A percentile compares a stretch with the other conserved stretches of the same genome.
phyloP scores from a whole-genome alignment of 2,888 invertebrate species.

The Lumbricus terrestris region DNA sequence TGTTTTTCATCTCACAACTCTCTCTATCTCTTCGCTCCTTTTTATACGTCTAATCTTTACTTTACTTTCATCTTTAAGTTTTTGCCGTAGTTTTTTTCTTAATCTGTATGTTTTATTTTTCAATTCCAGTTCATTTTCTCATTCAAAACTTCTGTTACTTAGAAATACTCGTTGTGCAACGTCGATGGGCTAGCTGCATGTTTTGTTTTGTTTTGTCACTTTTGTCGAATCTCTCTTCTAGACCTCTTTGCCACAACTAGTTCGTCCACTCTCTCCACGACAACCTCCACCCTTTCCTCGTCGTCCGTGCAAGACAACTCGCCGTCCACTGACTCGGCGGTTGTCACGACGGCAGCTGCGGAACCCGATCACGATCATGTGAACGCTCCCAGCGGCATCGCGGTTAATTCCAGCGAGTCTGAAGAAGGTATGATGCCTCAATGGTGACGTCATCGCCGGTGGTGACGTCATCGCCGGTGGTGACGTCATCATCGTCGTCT shows the following conservation, averaged over 20 bases:
- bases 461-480: not conserved
- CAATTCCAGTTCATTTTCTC: not conserved
- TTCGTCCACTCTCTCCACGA: not conserved
- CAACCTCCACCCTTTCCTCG: not conserved
- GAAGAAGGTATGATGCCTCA: conserved; percentile 3
- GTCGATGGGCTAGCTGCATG: not conserved
- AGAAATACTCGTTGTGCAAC: not conserved
- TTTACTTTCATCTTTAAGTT: not conserved
- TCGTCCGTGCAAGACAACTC: not conserved
- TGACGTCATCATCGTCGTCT: not conserved
- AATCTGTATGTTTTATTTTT: not conserved
- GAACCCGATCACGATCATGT: not conserved
- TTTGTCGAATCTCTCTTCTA: not conserved
- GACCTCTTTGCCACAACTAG: conserved; percentile 16
- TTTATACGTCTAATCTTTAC: not conserved
- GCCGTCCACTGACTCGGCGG: not conserved
- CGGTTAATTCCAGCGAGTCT: not conserved
- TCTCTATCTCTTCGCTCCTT: not conserved
- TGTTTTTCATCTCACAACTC: not conserved
- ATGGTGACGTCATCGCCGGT: not conserved
- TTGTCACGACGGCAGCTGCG: not conserved
- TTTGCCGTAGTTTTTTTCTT: not conserved
- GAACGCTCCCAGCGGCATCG: not conserved
- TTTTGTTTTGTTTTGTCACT: not conserved
- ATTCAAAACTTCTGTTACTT: not conserved